Evolutionary conservation across 1,140 invertebrate species (phyloP), one percentile per base, ranked within the genome.

Genomic region (Helicoverpa armigera): DNA sequence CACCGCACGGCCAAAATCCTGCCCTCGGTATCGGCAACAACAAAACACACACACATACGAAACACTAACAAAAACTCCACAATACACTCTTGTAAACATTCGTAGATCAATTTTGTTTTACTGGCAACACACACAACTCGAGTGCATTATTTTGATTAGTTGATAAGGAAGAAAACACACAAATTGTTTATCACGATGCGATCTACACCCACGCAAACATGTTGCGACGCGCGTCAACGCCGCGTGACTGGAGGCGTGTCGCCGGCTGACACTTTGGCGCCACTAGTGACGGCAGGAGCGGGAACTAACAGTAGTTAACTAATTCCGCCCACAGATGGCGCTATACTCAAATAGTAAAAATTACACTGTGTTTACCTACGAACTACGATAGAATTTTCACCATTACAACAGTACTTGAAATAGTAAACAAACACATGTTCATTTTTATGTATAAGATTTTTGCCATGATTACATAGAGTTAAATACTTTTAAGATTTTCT

Each of bases 211-310:
- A 93, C 91, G 88, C 91, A 91, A 91, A 83, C 88, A 93, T 91
- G 89, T 90, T 92, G 88, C 91, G 88, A 92, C 92, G 91, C 91
- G 91, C 91, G 90, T 90, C 90, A 94, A 92, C 92, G 91, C 92
- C 92, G 93, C 92, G 92, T 94, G 93, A 94, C 92, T 94, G 91
- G 89, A 93, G 89, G 87, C 90, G 89, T 91, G 91, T 90, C 89
- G 90, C 83, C 89, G 89, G 86, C 81, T 94, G 93, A 91, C 92
- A 94, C 89, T 88, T 92, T 88, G 89, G 91, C 92, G 93, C 92
- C 87, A 65, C 73, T 43, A 35, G 63, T 3, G 14, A 29, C 79
- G 86, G 88, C 35, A 70, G 54, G 35, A 83, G 29, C 9, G 11
- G 4, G 83, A 89, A 93, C 89, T 92, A 90, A 73, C 12, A 56